phyloP scores from a whole-genome alignment of 2,113 vertebrate genomes.

The Mesocricetus auratus region DNA sequence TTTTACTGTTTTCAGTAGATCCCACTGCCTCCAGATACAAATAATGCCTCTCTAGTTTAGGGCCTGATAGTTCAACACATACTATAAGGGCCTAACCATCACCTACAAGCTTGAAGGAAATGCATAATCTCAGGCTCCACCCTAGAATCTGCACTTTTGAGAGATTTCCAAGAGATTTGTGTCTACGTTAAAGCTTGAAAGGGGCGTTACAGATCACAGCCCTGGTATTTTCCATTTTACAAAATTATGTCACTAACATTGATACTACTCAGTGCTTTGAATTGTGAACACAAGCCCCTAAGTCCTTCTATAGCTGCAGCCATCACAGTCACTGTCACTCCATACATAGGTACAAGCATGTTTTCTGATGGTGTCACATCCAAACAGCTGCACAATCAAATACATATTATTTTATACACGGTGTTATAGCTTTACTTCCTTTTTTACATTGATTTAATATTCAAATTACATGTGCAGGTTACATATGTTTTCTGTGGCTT shows the following conservation, averaged over 20 bases:
- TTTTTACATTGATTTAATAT: conserved; percentile 45
- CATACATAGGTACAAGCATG: not conserved
- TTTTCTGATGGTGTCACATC: not conserved
- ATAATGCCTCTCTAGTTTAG: not conserved
- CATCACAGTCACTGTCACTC: not conserved
- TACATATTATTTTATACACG: not conserved
- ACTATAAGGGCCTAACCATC: not conserved
- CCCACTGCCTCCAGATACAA: not conserved
- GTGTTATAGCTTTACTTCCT: conserved; percentile 27
- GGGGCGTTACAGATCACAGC: not conserved
- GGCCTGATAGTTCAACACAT: not conserved
- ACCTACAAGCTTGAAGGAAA: not conserved
- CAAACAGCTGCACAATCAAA: conserved; percentile 25
- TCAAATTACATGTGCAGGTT: not conserved
- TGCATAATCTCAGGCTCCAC: not conserved
- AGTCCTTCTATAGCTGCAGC: not conserved
- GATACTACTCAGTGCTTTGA: not conserved
- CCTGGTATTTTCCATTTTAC: conserved; percentile 32
- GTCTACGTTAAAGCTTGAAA: conserved; percentile 17
- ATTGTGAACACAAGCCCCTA: not conserved
- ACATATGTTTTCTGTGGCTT: conserved; percentile 26
- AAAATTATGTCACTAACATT: not conserved
- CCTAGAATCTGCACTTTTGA: not conserved
- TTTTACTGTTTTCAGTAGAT: conserved; percentile 2
- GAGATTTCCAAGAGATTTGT: not conserved